phyloP scores from a whole-genome alignment of 2,113 vertebrate species.

The Mormoops blainvillei region DNA sequence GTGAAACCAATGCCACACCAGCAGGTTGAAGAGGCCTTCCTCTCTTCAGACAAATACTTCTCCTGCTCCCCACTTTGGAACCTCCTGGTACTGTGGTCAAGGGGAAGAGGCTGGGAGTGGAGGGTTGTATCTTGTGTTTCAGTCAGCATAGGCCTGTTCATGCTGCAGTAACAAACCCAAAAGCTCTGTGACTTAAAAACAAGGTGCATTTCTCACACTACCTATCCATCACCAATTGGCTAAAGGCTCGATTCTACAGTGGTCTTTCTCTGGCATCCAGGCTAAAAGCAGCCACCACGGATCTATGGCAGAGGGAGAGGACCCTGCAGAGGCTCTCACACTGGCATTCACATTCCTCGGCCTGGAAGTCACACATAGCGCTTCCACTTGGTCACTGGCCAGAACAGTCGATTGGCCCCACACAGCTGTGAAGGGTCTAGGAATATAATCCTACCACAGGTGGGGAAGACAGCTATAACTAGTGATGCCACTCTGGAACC shows the following conservation, averaged over 20 bases:
- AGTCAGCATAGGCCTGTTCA: neutral
- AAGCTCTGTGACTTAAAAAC: neutral
- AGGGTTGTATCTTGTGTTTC: neutral
- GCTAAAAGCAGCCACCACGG: neutral
- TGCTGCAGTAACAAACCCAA: neutral
- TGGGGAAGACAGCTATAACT: neutral
- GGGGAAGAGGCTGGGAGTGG: neutral
- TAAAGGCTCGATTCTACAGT: neutral
- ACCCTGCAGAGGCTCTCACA: neutral
- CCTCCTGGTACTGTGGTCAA: neutral
- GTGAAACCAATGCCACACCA: neutral
- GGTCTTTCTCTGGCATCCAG: neutral
- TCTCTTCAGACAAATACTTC: neutral
- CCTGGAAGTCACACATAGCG: neutral
- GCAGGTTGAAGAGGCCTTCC: neutral
- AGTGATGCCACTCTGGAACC: neutral
- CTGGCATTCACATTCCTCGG: neutral
- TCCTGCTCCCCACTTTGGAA: neutral
- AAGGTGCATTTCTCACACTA: neutral
- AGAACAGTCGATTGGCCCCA: neutral
- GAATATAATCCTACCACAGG: neutral
- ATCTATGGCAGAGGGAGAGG: neutral
- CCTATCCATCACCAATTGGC: neutral
- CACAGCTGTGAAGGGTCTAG: neutral
- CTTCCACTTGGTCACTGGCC: neutral